Evolutionary conservation across 1,140 invertebrate genomes (phyloP), one percentile per base, ranked within the genome.

Genomic region (Bombus picipes): DNA sequence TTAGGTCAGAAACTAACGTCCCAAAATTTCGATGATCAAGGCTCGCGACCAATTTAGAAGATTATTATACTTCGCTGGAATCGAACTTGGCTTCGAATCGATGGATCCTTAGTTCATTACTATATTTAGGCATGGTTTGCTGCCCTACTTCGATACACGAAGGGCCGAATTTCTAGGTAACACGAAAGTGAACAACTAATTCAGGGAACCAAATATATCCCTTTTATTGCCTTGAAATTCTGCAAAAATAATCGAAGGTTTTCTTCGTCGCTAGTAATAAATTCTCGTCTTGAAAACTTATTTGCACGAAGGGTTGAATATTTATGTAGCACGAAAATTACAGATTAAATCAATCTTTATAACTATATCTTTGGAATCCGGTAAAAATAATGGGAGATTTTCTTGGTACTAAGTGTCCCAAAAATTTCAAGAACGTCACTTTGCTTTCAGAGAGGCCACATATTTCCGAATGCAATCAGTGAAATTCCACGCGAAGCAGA

Each of bases 61-160:
- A 47, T 76, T 53, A 62, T 66, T 77, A 9, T 15, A 76, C 41
- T 25, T 10, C 25, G 15, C 6, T 9, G 10, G 43, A 59, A 41
- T 84, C 66, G 6, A 84, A 79, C 22, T 25, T 39, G 47, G 41
- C 37, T 53, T 32, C 10, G 70, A 43, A 79, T 84, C 82, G 82
- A 84, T 84, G 34, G 57, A 84, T 84, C 53, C 25, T 34, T 28
- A 3, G 47, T 47, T 28, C 18, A 0, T 13, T 5, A 28, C 68
- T 81, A 59, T 62, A 62, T 73, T 83, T 76, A 59, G 72, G 32
- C 43, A 41, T 13, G 53, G 59, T 39, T 41, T 75, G 25, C 15
- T 84, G 68, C 10, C 65, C 83, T 37, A 80, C 57, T 85, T 80
- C 22, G 3, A 37, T 22, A 25, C 59, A 65, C 73, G 53, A 47